These are phyloP conservation scores for Lasius fuliginosus DNA, from an alignment of 2,888 invertebrate genomes.

Conservation along the genomic window DNA sequence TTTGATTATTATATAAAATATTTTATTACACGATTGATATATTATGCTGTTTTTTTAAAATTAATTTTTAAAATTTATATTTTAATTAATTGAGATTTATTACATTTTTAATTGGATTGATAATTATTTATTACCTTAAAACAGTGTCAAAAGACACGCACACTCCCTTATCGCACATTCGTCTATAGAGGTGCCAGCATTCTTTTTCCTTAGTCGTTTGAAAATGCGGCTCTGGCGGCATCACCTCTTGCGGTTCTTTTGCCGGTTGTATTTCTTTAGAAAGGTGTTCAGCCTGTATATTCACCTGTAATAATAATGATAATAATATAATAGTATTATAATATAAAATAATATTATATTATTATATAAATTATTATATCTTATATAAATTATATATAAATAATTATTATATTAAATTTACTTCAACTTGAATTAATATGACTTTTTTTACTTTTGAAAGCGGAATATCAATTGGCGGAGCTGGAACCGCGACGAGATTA, in stretches of 20 bases:
- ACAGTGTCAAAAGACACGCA: constrained; percentile 91
- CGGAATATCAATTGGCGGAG: constrained; percentile 10
- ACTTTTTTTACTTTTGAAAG: constrained; percentile 30
- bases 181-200: constrained; percentile 90
- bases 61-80: background rate
- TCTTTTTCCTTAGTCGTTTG: constrained; percentile 88
- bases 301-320: background rate
- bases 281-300: constrained; percentile 56
- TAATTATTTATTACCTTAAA: constrained; percentile 84
- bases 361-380: background rate
- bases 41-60: background rate
- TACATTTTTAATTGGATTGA: background rate
- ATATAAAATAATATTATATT: constrained; percentile 13
- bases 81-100: constrained; percentile 8
- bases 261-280: constrained; percentile 22
- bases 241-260: constrained; percentile 54
- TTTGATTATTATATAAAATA: background rate
- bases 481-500: constrained; percentile 22
- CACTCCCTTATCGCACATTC: constrained; percentile 90
- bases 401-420: background rate
- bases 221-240: constrained; percentile 86
- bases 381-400: background rate
- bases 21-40: background rate
- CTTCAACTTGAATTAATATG: background rate
- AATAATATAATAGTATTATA: background rate